These are phyloP conservation scores for Lycaena phlaeas DNA, from an alignment of 2,888 invertebrate species.

Conservation along the genomic window DNA sequence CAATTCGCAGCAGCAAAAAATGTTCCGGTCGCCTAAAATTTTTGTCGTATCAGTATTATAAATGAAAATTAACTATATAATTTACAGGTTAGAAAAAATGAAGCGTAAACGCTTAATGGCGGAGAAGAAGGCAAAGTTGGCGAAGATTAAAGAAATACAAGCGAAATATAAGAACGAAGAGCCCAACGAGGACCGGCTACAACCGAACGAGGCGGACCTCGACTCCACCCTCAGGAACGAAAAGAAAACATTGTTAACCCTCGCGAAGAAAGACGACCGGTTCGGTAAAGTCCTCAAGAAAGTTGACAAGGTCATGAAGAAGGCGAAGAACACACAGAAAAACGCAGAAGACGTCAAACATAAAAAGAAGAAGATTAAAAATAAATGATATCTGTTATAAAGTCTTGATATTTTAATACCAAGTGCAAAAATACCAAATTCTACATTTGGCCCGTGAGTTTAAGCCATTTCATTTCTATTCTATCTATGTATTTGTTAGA, in stretches of 20 bases:
- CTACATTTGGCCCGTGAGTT: too few relatives aligned
- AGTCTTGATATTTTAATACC: too few relatives aligned
- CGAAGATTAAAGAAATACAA: conserved; percentile 49
- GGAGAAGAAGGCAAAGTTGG: conserved; percentile 55
- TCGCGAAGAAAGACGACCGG: conserved; percentile 63
- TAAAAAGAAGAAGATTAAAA: conserved; percentile 29
- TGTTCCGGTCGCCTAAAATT: too few relatives aligned
- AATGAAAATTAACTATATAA: too few relatives aligned
- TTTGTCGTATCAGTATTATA: too few relatives aligned
- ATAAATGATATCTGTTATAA: conserved; percentile 16
- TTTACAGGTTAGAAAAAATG: conserved; percentile 58
- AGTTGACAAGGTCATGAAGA: conserved; percentile 54
- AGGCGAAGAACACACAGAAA: conserved; percentile 41
- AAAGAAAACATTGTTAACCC: conserved; percentile 46
- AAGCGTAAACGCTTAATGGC: conserved; percentile 51
- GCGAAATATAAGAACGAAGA: conserved; percentile 35
- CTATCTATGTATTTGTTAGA: too few relatives aligned
- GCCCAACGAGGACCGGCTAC: conserved; percentile 26
- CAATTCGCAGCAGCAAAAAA: too few relatives aligned
- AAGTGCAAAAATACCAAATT: too few relatives aligned
- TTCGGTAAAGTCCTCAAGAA: conserved; percentile 64
- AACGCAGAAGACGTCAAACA: conserved; percentile 19
- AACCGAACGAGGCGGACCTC: conserved; percentile 31
- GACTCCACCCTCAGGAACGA: conserved; percentile 46
- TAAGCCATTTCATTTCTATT: too few relatives aligned